A percentile compares a stretch with the other conserved stretches of the same genome.
phyloP scores from a whole-genome alignment of 2,888 invertebrate genomes.

The Ormyrus pomaceus region DNA sequence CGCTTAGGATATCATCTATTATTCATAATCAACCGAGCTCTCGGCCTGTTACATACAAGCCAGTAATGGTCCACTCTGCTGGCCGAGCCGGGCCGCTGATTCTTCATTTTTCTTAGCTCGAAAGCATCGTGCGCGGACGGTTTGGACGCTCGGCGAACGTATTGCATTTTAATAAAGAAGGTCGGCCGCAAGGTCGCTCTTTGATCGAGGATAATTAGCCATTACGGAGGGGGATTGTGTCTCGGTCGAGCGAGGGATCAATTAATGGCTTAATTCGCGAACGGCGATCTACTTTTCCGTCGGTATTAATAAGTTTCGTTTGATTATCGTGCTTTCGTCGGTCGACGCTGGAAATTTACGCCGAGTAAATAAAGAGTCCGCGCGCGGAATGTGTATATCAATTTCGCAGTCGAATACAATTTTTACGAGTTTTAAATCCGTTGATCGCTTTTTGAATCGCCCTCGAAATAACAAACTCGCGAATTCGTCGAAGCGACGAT shows the following conservation, averaged over 20 bases:
- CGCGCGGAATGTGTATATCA: not conserved
- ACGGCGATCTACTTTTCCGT: not conserved
- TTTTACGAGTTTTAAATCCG: conserved; percentile 3
- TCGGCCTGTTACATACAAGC: not conserved
- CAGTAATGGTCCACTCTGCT: not conserved
- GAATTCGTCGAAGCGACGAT: too few species aligned
- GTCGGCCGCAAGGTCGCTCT: conserved; percentile 43
- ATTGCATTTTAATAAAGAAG: conserved; percentile 48
- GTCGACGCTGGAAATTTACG: not conserved
- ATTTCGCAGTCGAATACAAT: conserved; percentile 8
- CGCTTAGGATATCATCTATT: conserved; percentile 54
- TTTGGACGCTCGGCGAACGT: not conserved
- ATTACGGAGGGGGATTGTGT: conserved; percentile 38
- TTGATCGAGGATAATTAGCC: conserved; percentile 52
- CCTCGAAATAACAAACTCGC: too few species aligned
- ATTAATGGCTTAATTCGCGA: conserved; percentile 42
- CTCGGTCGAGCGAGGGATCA: conserved; percentile 40
- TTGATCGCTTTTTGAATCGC: too few species aligned
- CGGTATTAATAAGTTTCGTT: too few species aligned
- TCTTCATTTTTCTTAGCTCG: not conserved
- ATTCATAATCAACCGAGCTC: conserved; percentile 44
- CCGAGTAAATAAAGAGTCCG: conserved; percentile 6
- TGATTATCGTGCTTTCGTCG: too few species aligned
- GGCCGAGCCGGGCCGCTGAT: not conserved
- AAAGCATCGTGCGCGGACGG: too few species aligned